Conservation (phyloP, 1,140 invertebrate species). For the Papilio polyxenes region DNA sequence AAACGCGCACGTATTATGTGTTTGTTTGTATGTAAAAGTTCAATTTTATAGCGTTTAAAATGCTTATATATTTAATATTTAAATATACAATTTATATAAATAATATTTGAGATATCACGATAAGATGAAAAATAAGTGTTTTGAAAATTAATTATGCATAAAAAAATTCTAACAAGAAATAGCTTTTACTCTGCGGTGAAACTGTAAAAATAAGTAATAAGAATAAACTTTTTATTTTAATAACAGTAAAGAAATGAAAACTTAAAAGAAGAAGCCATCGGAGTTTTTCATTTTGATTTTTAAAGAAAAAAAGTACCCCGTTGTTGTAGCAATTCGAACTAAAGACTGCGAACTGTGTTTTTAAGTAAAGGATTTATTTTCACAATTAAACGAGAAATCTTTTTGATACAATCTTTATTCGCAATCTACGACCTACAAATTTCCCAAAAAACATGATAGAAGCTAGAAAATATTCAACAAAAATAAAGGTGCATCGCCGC, state of each 20-base stretch:
- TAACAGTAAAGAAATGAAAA: not conserved
- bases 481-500: not conserved
- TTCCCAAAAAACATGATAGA: not conserved
- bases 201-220: not conserved
- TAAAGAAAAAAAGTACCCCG: not conserved
- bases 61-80: no score
- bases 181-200: not conserved
- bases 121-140: not conserved
- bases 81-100: not conserved
- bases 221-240: not conserved
- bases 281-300: slow-evolving; percentile 8
- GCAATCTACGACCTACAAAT: not conserved
- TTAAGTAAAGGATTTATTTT: slow-evolving; percentile 9
- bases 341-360: not conserved
- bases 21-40: not conserved
- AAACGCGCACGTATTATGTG: not conserved
- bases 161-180: not conserved
- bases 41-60: not conserved
- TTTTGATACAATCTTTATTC: slow-evolving; percentile 29
- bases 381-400: slow-evolving; percentile 4
- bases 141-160: not conserved
- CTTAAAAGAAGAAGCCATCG: not conserved
- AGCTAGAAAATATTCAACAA: not conserved
- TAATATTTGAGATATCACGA: not conserved
- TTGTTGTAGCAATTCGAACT: not conserved